Base-by-base conservation (phyloP, 2,888 invertebrate species). In the Diadegma fenestrale region DNA sequence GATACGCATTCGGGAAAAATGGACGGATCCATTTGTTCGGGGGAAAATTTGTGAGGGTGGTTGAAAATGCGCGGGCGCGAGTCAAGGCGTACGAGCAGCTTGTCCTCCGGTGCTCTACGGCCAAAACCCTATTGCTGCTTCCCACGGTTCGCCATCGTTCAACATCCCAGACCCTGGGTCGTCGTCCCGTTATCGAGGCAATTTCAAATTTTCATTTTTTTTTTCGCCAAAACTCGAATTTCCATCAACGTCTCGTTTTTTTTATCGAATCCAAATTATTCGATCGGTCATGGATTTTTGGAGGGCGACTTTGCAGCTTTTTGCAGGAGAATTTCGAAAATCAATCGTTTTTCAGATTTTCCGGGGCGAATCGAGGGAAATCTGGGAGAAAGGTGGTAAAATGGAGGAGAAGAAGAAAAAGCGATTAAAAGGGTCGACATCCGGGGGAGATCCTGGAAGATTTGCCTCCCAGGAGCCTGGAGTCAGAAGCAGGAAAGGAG, bases 381-480 rank as follows among this genome's bases (percentile, higher is more conserved):
- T 43, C n/a, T 48, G 10, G 71, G 63, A 37, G 45, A 41, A 54
- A 64, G 30, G 69, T 66, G 66, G 33, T 64, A 37, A n/a, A 12
- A 51, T 41, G 48, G 41, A 14, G 54, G 43, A 73, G 22, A n/a
- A 14, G 0, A 4, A 7, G 51, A 61, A 33, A 45, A 71, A 22
- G 41, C 71, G 75, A 41, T 14, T 45, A 66, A 19, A 80, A 66
- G 63, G 45, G 37, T 72, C 72, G 72, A 72, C 45, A 72, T 73
- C 80, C 78, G 84, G 81, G 84, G 81, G 58, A 78, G 68, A 81
- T 78, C 72, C 78, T 72, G 68, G 68, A 77, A 58, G 17, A 80
- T n/a, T 66, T 19, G 63, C n/a, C 80, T 51, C 61, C 69, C 63
- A n/a, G 66, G 45, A 72, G 37, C 54, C 64, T 54, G 54, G 64